Conservation (phyloP, 2,797 vertebrate genomes). For the Anguilla pacifica region DNA sequence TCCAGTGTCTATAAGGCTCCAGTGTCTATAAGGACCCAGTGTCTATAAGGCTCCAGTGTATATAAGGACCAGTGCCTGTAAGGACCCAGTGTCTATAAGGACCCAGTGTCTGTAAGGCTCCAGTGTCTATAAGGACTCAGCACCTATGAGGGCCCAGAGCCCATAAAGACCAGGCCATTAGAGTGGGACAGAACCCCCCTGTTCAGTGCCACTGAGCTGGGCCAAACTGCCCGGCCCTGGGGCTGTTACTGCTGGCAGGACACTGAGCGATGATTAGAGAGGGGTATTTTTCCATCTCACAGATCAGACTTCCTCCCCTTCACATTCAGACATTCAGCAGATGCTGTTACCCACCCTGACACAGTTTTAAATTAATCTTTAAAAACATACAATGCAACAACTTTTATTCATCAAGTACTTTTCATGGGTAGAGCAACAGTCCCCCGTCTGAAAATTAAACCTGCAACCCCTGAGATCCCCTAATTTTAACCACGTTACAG, state of each 20-base stretch:
- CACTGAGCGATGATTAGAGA: not conserved
- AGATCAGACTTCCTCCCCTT: not conserved
- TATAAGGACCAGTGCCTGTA: too few species aligned
- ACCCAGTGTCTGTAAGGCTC: slow-evolving; percentile 58
- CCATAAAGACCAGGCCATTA: too few species aligned
- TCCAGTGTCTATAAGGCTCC: slow-evolving; percentile 61
- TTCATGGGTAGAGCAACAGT: not conserved
- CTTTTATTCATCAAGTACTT: not conserved
- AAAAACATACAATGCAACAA: too few species aligned
- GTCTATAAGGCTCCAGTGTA: too few species aligned
- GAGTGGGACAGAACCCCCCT: slow-evolving; percentile 38
- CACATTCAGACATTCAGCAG: not conserved
- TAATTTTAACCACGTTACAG: not conserved
- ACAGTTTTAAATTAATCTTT: too few species aligned
- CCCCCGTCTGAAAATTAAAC: not conserved
- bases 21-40: too few species aligned
- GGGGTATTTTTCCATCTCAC: not conserved
- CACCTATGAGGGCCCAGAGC: too few species aligned
- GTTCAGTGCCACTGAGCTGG: slow-evolving; percentile 35
- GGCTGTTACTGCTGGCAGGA: not conserved
- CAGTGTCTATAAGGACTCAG: not conserved
- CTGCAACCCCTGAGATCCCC: not conserved
- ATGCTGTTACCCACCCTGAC: too few species aligned
- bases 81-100: slow-evolving; percentile 59
- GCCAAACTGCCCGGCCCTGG: slow-evolving; percentile 30